Percentiles rank a stretch among this genome's conserved stretches.
Evolutionary conservation across 2,888 invertebrate genomes (phyloP).

Genomic region (Drosophila borborema): DNA sequence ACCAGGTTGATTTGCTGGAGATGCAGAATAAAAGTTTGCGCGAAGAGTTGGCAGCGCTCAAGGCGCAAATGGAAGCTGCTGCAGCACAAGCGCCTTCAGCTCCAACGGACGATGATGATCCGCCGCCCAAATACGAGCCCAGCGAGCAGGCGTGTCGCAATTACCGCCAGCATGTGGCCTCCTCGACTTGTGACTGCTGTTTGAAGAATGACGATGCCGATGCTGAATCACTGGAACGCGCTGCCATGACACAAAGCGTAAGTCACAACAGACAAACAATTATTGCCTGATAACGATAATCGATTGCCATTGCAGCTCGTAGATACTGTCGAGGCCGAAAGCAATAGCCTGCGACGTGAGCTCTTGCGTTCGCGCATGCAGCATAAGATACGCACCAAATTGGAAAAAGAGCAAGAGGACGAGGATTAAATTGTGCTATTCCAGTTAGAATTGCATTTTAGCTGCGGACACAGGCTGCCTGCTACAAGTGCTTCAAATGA

Average conservation of each 20-base stretch:
- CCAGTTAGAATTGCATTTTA: not conserved
- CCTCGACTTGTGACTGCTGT: conserved; percentile 61
- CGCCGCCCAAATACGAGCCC: conserved; percentile 58
- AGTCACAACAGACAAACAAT: conserved; percentile 30
- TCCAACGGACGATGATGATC: conserved; percentile 38
- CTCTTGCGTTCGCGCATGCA: conserved; percentile 78
- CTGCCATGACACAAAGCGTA: conserved; percentile 79
- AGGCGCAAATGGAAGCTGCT: conserved; percentile 36
- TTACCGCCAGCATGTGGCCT: conserved; percentile 54
- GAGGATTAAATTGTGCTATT: not conserved
- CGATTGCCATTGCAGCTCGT: conserved; percentile 59
- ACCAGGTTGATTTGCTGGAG: conserved; percentile 80
- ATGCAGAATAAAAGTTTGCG: conserved; percentile 80
- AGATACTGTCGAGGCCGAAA: conserved; percentile 76
- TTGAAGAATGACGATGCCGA: conserved; percentile 69
- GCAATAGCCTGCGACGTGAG: conserved; percentile 77
- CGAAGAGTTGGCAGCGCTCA: conserved; percentile 70
- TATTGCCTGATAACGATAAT: conserved; percentile 1
- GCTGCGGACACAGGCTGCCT: not conserved
- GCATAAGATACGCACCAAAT: conserved; percentile 51
- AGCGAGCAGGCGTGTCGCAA: conserved; percentile 10
- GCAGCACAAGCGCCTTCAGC: not conserved
- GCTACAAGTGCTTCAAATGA: not conserved
- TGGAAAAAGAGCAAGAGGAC: conserved; percentile 37
- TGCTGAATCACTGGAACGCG: conserved; percentile 72